Evolutionary conservation across 1,140 invertebrate species (phyloP).

Genomic region (Pararge aegeria): DNA sequence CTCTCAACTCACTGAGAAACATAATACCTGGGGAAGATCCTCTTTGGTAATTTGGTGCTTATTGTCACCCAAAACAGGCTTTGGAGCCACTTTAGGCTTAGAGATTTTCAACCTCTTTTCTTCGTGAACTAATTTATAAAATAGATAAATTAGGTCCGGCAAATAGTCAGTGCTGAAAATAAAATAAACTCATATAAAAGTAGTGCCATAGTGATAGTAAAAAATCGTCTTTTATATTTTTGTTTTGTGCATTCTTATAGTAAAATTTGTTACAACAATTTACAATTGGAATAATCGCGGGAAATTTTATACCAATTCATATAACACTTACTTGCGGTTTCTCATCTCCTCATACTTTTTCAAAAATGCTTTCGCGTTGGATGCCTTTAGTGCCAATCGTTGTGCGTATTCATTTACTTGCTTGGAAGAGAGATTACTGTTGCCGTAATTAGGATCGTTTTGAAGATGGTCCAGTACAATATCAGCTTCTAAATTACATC

Average conservation of each 20-base stretch:
- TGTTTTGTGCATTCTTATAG: too few relatives aligned
- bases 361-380: slow-evolving; percentile 68
- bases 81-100: slow-evolving; percentile 76
- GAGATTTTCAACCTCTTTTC: slow-evolving; percentile 64
- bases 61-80: slow-evolving; percentile 71
- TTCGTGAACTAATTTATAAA: slow-evolving; percentile 73
- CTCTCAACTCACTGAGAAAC: neutral
- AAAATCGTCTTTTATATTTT: neutral
- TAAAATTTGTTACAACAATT: too few relatives aligned
- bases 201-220: neutral
- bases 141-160: slow-evolving; percentile 62
- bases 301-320: neutral
- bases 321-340: slow-evolving; percentile 59
- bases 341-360: slow-evolving; percentile 76
- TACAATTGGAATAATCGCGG: neutral
- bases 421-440: slow-evolving; percentile 65
- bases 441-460: slow-evolving; percentile 76
- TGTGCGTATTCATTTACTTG: slow-evolving; percentile 73
- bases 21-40: slow-evolving; percentile 71
- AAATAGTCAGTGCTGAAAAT: slow-evolving; percentile 73
- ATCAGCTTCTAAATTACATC: slow-evolving; percentile 74
- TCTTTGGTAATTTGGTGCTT: slow-evolving; percentile 76
- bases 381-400: slow-evolving; percentile 66
- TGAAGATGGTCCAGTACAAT: slow-evolving; percentile 74
- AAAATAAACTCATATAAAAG: slow-evolving; percentile 3